Percentiles rank a stretch among this genome's conserved stretches.
phyloP scores from a whole-genome alignment of 1,140 invertebrate genomes.

The Camponotus pennsylvanicus region DNA sequence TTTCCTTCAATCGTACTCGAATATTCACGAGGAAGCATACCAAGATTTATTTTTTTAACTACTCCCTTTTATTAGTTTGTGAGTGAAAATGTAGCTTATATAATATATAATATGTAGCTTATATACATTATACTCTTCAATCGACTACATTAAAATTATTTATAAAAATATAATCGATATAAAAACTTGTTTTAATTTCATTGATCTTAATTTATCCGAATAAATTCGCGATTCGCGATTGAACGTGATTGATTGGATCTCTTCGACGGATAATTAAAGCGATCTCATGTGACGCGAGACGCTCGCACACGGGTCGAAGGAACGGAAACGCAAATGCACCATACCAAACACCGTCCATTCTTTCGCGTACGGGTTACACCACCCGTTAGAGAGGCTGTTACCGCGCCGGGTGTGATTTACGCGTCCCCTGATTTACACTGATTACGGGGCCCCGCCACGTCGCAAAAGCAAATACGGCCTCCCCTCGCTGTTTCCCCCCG shows the following conservation, averaged over 20 bases:
- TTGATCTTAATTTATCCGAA: not conserved
- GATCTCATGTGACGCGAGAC: conserved; percentile 12
- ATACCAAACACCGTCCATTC: conserved; percentile 21
- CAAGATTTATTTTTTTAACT: not conserved
- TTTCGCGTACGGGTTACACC: conserved; percentile 61
- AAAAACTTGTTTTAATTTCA: not conserved
- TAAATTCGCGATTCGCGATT: conserved; percentile 18
- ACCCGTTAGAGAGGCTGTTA: conserved; percentile 82
- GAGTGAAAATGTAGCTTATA: not conserved
- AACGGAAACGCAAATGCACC: conserved; percentile 24
- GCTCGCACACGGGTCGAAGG: not conserved
- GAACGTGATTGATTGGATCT: not conserved
- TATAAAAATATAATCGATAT: not conserved
- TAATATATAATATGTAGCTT: not conserved
- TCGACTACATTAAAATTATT: not conserved
- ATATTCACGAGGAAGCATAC: not conserved
- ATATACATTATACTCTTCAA: not conserved
- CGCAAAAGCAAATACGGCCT: conserved; percentile 83
- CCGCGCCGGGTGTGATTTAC: conserved; percentile 85
- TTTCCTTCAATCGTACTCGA: not conserved
- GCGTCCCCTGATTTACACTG: conserved; percentile 86
- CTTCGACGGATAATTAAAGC: not conserved
- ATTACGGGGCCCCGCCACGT: conserved; percentile 84
- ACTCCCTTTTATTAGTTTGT: not conserved
- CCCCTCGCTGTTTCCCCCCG: conserved; percentile 40